These are phyloP conservation scores for Metalampra italica DNA, from an alignment of 2,888 invertebrate genomes.

Conservation along the genomic window DNA sequence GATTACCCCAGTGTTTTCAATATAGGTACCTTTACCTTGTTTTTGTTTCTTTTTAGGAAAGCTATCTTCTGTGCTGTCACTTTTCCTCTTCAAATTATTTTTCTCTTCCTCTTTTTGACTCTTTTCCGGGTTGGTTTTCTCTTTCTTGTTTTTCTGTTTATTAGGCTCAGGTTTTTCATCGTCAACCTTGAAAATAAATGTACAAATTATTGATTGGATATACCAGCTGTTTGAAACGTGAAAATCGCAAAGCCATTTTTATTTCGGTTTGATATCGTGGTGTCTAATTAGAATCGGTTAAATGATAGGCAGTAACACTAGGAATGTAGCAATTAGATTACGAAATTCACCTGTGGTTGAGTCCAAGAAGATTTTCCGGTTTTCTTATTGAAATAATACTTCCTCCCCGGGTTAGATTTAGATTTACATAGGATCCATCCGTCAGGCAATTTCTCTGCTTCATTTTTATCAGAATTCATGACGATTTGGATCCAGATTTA, in stretches of 20 bases:
- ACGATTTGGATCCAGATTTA: conserved; percentile 27
- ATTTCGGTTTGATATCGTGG: background rate
- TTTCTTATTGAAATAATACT: conserved; percentile 69
- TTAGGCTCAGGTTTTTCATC: conserved; percentile 32
- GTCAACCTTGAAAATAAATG: conserved; percentile 42
- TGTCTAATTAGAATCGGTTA: background rate
- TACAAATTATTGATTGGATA: conserved; percentile 22
- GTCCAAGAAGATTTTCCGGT: conserved; percentile 71
- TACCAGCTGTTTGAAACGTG: background rate
- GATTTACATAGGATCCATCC: conserved; percentile 68
- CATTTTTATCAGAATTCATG: conserved; percentile 59
- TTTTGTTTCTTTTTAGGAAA: conserved; percentile 11
- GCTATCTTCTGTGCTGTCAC: conserved; percentile 36
- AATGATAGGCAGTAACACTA: conserved; percentile 11
- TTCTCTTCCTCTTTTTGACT: conserved; percentile 40
- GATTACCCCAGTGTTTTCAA: no score
- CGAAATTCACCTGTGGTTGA: conserved; percentile 56
- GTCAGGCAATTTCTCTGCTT: conserved; percentile 60
- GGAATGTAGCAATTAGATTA: conserved; percentile 2
- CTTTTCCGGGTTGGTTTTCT: conserved; percentile 36
- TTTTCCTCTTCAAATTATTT: conserved; percentile 54
- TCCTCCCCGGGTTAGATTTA: conserved; percentile 63
- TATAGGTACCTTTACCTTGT: conserved; percentile 34
- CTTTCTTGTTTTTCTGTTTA: conserved; percentile 38
- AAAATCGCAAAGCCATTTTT: no score